Evolutionary conservation across 1,140 invertebrate species (phyloP).

Genomic region (Drosophila arizonae): DNA sequence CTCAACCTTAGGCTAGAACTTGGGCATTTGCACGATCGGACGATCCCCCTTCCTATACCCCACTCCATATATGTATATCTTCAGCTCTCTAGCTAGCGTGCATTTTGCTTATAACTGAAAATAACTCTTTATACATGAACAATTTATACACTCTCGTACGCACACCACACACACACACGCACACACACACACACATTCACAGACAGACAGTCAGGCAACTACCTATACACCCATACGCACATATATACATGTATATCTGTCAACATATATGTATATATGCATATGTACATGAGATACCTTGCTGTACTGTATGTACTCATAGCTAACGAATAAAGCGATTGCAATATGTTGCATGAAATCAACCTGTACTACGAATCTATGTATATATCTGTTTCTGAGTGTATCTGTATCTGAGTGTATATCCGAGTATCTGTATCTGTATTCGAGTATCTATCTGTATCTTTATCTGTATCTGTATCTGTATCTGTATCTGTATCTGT

Average conservation of each 20-base stretch:
- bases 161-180: background rate
- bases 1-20: background rate
- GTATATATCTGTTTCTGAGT: too few species aligned
- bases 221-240: background rate
- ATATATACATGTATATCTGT: too few species aligned
- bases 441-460: too few species aligned
- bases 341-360: background rate
- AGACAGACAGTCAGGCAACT: too few species aligned
- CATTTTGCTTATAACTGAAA: background rate
- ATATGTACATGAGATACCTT: background rate
- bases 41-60: background rate
- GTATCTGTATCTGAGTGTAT: too few species aligned
- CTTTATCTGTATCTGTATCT: too few species aligned
- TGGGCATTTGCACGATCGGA: slow-evolving; percentile 2
- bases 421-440: too few species aligned
- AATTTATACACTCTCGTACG: too few species aligned
- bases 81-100: background rate
- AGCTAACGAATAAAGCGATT: slow-evolving; percentile 1
- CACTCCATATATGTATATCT: background rate
- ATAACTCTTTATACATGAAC: too few species aligned
- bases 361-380: too few species aligned
- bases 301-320: background rate
- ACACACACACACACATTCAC: background rate
- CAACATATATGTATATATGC: too few species aligned
- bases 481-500: too few species aligned